These are phyloP conservation scores for Euphonia xanthogaster DNA, from an alignment of 2,797 vertebrate genomes.

Conservation along the genomic window DNA sequence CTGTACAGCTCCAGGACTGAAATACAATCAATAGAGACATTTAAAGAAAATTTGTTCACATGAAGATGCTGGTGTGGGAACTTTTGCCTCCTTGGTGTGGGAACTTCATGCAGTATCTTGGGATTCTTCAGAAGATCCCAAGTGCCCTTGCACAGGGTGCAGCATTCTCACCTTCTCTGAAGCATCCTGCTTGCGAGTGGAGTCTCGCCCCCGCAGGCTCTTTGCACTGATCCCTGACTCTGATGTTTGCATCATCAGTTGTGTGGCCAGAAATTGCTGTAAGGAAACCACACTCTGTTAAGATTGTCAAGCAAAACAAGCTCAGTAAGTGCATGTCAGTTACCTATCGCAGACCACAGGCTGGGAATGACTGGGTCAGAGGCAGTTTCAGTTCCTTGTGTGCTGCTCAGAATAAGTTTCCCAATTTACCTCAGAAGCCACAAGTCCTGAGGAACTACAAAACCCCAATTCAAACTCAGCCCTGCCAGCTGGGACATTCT, in stretches of 20 bases:
- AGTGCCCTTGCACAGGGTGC: background rate
- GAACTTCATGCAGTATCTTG: background rate
- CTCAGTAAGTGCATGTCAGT: background rate
- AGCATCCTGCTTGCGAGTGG: constrained; percentile 92
- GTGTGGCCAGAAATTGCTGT: constrained; percentile 90
- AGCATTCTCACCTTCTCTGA: constrained; percentile 89
- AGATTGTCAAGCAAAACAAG: constrained; percentile 42
- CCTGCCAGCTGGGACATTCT: background rate
- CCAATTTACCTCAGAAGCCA: constrained; percentile 19
- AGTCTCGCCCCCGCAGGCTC: constrained; percentile 95
- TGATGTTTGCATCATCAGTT: constrained; percentile 93
- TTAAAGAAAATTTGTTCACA: background rate
- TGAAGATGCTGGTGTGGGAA: background rate
- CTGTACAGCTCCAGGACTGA: background rate
- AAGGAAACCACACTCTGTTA: constrained; percentile 55
- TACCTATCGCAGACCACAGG: constrained; percentile 35
- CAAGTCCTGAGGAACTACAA: background rate
- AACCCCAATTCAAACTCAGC: background rate
- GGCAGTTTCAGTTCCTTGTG: constrained; percentile 41
- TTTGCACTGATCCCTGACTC: constrained; percentile 98
- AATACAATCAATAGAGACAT: background rate
- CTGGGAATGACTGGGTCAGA: constrained; percentile 6
- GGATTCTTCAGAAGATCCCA: constrained; percentile 13
- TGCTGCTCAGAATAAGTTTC: constrained; percentile 27
- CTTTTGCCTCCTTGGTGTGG: background rate